Conservation (phyloP, 2,797 vertebrate species). For the Phalloptychus januarius region DNA sequence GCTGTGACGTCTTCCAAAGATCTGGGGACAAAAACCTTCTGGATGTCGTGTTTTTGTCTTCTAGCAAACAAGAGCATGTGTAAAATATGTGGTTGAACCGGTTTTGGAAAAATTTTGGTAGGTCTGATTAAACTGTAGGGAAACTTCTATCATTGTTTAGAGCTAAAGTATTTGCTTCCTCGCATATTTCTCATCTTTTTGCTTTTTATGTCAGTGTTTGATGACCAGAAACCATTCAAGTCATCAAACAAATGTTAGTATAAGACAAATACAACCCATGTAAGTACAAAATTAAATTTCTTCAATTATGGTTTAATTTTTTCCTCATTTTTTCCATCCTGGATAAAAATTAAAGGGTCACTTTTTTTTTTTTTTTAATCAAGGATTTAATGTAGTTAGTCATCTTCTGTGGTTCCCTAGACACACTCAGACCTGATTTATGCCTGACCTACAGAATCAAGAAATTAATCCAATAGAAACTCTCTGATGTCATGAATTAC, state of each 20-base stretch:
- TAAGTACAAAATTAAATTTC: neutral
- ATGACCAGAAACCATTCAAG: neutral
- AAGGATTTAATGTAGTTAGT: neutral
- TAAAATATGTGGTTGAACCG: constrained; percentile 45
- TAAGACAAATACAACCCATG: neutral
- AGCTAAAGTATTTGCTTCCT: constrained; percentile 14
- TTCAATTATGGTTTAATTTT: neutral
- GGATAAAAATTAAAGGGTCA: neutral
- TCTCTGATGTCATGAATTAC: neutral
- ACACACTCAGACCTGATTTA: neutral
- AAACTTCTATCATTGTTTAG: constrained; percentile 24
- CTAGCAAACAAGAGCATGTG: constrained; percentile 57
- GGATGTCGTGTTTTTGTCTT: constrained; percentile 70
- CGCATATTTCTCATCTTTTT: constrained; percentile 5
- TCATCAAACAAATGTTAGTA: neutral
- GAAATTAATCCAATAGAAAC: neutral
- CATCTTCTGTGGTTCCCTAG: neutral
- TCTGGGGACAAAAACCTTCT: constrained; percentile 66
- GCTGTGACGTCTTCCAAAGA: constrained; percentile 67
- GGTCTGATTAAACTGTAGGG: constrained; percentile 20
- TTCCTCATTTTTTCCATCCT: too few relatives aligned
- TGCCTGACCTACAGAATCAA: neutral
- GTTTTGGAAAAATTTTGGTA: constrained; percentile 57
- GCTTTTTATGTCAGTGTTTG: neutral
- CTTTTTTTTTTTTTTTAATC: neutral